These are phyloP conservation scores for Elymnias hypermnestra DNA, from an alignment of 1,140 invertebrate species.

Conservation along the genomic window DNA sequence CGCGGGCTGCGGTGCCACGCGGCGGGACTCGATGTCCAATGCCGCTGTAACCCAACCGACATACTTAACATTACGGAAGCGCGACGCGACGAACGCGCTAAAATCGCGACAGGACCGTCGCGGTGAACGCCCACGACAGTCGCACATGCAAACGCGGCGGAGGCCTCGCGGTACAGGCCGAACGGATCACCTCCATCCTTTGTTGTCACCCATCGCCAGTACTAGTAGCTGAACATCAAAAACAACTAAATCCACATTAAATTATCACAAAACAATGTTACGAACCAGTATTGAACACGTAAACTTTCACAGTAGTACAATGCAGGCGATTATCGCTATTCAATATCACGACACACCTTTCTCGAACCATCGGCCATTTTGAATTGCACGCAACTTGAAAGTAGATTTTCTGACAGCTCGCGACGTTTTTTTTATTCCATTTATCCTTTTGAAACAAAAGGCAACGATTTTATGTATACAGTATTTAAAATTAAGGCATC, in stretches of 20 bases:
- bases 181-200: constrained; percentile 43
- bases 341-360: constrained; percentile 65
- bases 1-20: constrained; percentile 51
- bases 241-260: constrained; percentile 69
- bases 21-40: constrained; percentile 56
- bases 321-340: constrained; percentile 50
- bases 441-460: no score
- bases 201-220: constrained; percentile 31
- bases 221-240: constrained; percentile 57
- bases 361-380: constrained; percentile 68
- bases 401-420: no score
- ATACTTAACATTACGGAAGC: constrained; percentile 60
- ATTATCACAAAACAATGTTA: constrained; percentile 73
- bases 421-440: not conserved
- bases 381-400: constrained; percentile 27
- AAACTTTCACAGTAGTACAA: constrained; percentile 69
- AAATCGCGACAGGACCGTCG: constrained; percentile 35
- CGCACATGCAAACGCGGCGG: constrained; percentile 58
- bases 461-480: no score
- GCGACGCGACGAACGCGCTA: constrained; percentile 52
- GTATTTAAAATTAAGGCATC: no score
- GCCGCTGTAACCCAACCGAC: constrained; percentile 68
- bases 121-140: constrained; percentile 53
- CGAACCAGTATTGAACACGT: constrained; percentile 70
- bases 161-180: constrained; percentile 52